Evolutionary conservation across 1,140 invertebrate species (phyloP).

Genomic region (Micrasema minimum): DNA sequence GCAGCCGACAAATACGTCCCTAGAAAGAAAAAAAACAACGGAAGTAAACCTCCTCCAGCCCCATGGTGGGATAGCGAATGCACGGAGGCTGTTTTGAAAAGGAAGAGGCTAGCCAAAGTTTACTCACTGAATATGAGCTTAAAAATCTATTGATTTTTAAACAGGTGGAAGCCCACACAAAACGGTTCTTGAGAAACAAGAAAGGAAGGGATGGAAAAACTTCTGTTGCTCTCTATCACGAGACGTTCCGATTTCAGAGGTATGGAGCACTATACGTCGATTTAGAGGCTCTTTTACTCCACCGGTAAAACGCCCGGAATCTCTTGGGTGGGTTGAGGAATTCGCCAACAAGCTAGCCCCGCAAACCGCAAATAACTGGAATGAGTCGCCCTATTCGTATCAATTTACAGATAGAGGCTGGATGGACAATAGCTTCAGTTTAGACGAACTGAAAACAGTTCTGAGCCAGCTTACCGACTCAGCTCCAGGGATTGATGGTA

Average conservation of each 20-base stretch:
- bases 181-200: too few species aligned
- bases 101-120: too few species aligned
- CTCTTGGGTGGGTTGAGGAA: neutral
- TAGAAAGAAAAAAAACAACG: too few species aligned
- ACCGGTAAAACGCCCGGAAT: neutral
- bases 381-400: neutral
- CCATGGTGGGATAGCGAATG: too few species aligned
- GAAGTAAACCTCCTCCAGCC: too few species aligned
- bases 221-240: neutral
- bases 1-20: too few species aligned
- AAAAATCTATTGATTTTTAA: too few species aligned
- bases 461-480: neutral
- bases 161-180: too few species aligned
- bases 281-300: neutral
- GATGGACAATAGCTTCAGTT: neutral
- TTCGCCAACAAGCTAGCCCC: neutral
- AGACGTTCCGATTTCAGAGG: neutral
- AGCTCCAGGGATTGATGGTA: neutral
- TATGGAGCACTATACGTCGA: neutral
- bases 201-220: too few species aligned
- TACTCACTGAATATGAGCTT: too few species aligned
- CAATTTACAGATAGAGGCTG: neutral
- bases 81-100: too few species aligned
- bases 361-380: conserved; percentile 1
- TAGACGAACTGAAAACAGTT: neutral